phyloP scores from a whole-genome alignment of 2,888 invertebrate genomes.

The Conops quadrifasciatus region DNA sequence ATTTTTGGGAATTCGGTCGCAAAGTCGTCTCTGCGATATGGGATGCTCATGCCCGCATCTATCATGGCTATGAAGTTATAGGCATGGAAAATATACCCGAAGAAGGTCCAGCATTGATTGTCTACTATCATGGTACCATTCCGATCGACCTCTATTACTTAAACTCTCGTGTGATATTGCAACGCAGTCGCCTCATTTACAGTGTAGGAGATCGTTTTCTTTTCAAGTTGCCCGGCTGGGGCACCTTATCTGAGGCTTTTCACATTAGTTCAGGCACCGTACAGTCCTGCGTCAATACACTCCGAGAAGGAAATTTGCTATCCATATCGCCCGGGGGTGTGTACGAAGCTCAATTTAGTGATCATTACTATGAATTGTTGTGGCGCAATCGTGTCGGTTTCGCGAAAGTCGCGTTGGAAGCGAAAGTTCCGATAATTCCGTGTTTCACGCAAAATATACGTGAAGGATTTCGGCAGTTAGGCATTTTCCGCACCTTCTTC shows the following conservation, averaged over 20 bases:
- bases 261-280: constrained; percentile 94
- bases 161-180: constrained; percentile 80
- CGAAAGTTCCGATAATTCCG: constrained; percentile 91
- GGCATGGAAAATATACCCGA: constrained; percentile 93
- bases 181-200: constrained; percentile 79
- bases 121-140: constrained; percentile 97
- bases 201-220: constrained; percentile 95
- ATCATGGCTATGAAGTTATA: constrained; percentile 76
- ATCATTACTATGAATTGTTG: constrained; percentile 86
- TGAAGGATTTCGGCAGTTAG: constrained; percentile 91
- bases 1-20: constrained; percentile 89
- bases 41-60: constrained; percentile 97
- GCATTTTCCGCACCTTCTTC: constrained; percentile 79
- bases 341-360: constrained; percentile 95
- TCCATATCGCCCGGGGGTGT: constrained; percentile 96
- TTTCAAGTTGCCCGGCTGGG: constrained; percentile 92
- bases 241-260: constrained; percentile 86
- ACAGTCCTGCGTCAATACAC: constrained; percentile 83
- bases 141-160: constrained; percentile 98
- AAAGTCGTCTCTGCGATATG: constrained; percentile 88
- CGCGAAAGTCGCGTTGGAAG: constrained; percentile 93
- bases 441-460: constrained; percentile 96
- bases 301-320: constrained; percentile 90
- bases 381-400: constrained; percentile 96
- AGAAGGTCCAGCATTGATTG: constrained; percentile 83